phyloP scores from a whole-genome alignment of 1,140 invertebrate species.

The Drosophila funebris region DNA sequence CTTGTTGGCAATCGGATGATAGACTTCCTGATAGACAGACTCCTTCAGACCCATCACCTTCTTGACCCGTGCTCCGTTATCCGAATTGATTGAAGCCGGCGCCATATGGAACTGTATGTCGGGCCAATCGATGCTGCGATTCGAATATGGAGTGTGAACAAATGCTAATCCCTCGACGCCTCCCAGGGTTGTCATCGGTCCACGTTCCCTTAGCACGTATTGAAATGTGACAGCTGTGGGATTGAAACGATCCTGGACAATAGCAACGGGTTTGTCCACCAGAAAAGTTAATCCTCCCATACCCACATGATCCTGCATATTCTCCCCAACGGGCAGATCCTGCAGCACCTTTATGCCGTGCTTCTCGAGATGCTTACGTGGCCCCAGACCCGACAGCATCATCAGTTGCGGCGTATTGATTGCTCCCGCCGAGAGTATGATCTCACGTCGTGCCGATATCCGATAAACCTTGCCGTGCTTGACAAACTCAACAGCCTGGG shows the following conservation, averaged over 20 bases:
- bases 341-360: constrained; percentile 89
- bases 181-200: constrained; percentile 93
- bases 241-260: constrained; percentile 89
- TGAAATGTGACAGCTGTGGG: constrained; percentile 91
- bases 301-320: constrained; percentile 92
- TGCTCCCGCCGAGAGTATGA: constrained; percentile 91
- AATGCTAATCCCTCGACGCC: constrained; percentile 94
- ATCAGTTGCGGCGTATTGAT: constrained; percentile 92
- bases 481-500: constrained; percentile 90
- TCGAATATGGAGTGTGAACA: constrained; percentile 92
- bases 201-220: constrained; percentile 89
- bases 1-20: constrained; percentile 89
- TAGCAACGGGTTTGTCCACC: constrained; percentile 90
- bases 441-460: constrained; percentile 89
- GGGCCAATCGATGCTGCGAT: constrained; percentile 89
- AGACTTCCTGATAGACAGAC: constrained; percentile 91
- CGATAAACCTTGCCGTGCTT: constrained; percentile 87
- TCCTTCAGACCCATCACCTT: constrained; percentile 93
- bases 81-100: constrained; percentile 92
- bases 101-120: constrained; percentile 95
- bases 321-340: constrained; percentile 90
- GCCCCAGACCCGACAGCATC: constrained; percentile 95
- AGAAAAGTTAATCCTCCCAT: constrained; percentile 92
- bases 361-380: constrained; percentile 88
- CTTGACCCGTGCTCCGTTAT: constrained; percentile 89